Evolutionary conservation across 1,140 invertebrate species (phyloP).

Genomic region (Pristionchus pacificus): DNA sequence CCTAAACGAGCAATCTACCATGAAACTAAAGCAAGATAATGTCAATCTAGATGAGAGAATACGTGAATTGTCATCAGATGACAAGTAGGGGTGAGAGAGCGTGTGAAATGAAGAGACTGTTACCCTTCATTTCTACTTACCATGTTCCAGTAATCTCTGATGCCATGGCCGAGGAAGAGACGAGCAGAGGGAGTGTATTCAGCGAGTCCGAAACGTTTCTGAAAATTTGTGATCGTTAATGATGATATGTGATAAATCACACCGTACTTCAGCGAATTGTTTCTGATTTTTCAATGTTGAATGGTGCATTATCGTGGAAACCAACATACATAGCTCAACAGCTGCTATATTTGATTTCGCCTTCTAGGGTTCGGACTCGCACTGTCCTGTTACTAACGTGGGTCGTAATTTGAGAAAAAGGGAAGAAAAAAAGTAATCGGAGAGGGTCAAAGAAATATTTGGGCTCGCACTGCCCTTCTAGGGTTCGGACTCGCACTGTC

Average conservation of each 20-base stretch:
- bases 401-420: too few species aligned
- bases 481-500: too few species aligned
- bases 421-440: too few species aligned
- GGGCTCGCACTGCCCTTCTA: too few species aligned
- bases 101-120: neutral
- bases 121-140: neutral
- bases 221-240: neutral
- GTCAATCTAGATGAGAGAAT: neutral
- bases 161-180: slow-evolving; percentile 11
- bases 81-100: neutral
- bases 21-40: slow-evolving; percentile 3
- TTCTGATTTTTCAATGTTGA: neutral
- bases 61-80: neutral
- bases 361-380: too few species aligned
- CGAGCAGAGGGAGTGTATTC: neutral
- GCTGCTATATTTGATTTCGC: too few species aligned
- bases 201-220: slow-evolving; percentile 15
- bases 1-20: slow-evolving; percentile 18
- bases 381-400: too few species aligned
- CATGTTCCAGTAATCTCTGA: slow-evolving; percentile 3
- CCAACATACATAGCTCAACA: too few species aligned
- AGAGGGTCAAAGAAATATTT: too few species aligned
- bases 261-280: too few species aligned
- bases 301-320: too few species aligned
- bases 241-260: neutral